Evolutionary conservation across 1,140 invertebrate genomes (phyloP).

Genomic region (Scylla paramamosain): DNA sequence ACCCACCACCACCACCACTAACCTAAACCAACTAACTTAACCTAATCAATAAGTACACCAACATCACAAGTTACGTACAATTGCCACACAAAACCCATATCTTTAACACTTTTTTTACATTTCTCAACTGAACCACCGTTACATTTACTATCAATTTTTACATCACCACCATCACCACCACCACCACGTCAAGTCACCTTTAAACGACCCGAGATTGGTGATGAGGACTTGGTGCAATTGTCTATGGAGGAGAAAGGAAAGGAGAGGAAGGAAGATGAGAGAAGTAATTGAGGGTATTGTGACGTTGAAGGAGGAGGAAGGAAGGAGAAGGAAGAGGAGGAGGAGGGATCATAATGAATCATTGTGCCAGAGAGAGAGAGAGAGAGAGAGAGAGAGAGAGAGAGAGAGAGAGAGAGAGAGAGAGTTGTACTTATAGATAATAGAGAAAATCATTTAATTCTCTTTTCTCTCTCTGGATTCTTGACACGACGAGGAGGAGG

Average conservation of each 20-base stretch:
- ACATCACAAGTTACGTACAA: no score
- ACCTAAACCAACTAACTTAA: no score
- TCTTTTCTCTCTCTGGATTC: no score
- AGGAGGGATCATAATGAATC: not conserved
- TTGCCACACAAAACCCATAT: no score
- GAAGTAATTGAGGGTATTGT: not conserved
- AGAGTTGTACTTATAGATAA: not conserved
- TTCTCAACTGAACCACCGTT: no score
- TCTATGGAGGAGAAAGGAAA: not conserved
- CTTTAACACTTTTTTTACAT: no score
- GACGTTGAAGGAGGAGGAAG: not conserved
- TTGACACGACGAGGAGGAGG: no score
- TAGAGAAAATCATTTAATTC: no score
- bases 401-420: slow-evolving; percentile 20
- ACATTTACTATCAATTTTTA: not conserved
- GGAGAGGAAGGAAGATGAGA: slow-evolving; percentile 1
- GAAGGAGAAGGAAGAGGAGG: not conserved
- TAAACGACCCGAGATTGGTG: not conserved
- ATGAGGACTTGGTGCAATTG: not conserved
- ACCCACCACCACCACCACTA: slow-evolving; percentile 10
- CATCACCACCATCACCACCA: slow-evolving; percentile 30
- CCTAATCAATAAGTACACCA: no score
- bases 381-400: slow-evolving; percentile 20
- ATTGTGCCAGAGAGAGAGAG: not conserved
- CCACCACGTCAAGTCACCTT: slow-evolving; percentile 9